phyloP scores from a whole-genome alignment of 2,113 vertebrate species.

The Pelecanus crispus region DNA sequence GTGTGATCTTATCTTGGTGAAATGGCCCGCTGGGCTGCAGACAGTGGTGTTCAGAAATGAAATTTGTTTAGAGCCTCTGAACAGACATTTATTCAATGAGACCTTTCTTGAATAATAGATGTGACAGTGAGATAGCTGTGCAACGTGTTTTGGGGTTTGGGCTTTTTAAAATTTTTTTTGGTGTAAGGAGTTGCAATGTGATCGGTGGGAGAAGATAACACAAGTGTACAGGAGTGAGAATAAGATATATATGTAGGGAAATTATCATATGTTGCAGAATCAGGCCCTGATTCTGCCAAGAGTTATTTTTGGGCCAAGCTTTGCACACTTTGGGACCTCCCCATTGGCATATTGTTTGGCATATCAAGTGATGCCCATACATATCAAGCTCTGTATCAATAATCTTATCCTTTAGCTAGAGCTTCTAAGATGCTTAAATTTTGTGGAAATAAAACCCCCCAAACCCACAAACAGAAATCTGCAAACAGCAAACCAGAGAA shows the following conservation, averaged over 20 bases:
- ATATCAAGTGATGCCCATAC: not conserved
- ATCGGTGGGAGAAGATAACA: not conserved
- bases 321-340: not conserved
- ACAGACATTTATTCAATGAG: conserved; percentile 73
- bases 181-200: not conserved
- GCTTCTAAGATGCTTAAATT: not conserved
- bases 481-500: not conserved
- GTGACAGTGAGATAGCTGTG: conserved; percentile 53
- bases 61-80: conserved; percentile 74
- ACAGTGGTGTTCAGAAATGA: conserved; percentile 72
- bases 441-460: not conserved
- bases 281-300: not conserved
- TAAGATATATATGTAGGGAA: not conserved
- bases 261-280: not conserved
- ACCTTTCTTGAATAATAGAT: conserved; percentile 74
- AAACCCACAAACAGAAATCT: not conserved
- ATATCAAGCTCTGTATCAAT: not conserved
- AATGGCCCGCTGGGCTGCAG: conserved; percentile 69
- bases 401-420: not conserved
- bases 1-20: conserved; percentile 71
- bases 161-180: not conserved
- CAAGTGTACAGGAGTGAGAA: not conserved
- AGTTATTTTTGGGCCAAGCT: not conserved
- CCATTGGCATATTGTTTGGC: not conserved
- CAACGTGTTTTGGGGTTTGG: not conserved